phyloP scores from a whole-genome alignment of 2,797 vertebrate genomes.

The Petrocephalus schoutedeni region DNA sequence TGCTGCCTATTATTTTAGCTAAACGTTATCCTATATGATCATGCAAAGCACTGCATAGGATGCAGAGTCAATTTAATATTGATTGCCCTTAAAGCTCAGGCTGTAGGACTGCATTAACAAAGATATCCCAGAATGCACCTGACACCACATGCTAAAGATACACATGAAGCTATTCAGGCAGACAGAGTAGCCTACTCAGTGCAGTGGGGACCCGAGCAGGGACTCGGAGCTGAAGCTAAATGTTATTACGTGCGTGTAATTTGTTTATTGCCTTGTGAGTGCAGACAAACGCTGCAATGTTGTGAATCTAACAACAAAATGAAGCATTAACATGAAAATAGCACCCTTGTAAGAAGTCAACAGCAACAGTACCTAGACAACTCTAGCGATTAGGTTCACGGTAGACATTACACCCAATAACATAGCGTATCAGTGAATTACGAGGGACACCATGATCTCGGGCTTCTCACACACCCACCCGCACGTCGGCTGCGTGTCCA shows the following conservation, averaged over 20 bases:
- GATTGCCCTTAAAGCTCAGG: background rate
- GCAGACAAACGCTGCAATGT: background rate
- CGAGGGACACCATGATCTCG: background rate
- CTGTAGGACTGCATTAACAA: background rate
- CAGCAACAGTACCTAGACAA: background rate
- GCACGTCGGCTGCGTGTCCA: background rate
- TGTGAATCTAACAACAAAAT: background rate
- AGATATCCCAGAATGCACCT: background rate
- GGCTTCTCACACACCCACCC: background rate
- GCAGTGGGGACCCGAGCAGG: background rate
- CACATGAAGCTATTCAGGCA: background rate
- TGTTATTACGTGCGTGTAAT: background rate
- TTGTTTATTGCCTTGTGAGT: background rate
- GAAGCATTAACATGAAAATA: background rate
- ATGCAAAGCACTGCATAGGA: background rate
- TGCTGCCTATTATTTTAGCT: background rate
- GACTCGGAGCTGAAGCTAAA: background rate
- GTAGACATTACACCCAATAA: background rate
- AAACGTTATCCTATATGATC: background rate
- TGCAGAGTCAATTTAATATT: background rate
- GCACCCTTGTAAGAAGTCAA: background rate
- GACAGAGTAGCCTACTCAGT: background rate
- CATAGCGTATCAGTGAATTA: background rate
- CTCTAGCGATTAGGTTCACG: background rate
- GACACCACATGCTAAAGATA: background rate